Base-by-base conservation (phyloP, 1,140 invertebrate genomes). In the Trichonephila inaurata region DNA sequence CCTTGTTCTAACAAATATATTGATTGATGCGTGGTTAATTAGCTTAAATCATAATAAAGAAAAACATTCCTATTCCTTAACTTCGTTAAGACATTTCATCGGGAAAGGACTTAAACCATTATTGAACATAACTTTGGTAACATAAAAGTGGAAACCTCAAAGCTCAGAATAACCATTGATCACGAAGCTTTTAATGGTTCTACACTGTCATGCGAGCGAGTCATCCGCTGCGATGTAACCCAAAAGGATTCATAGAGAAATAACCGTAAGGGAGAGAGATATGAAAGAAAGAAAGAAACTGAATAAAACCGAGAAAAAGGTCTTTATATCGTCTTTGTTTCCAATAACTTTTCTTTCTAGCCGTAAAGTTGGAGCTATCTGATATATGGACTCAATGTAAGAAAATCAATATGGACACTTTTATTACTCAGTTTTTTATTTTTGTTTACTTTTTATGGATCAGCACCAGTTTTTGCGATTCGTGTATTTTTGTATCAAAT, bases 281-380 rank as follows among this genome's bases (percentile, higher is more conserved):
- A 83, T 83, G 44, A 83, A 83, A 58, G 82, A 60, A n/a, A 83
- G 82, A 83, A 83, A 83, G 58, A 83, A 58, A 19, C 82, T 60
- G 82, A 83, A 60, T 58, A 83, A 83, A 83, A 51, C 82, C 24
- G 40, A 60, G 60, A 83, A 83, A 83, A 83, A n/a, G 44, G 82
- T 83, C 82, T 83, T 83, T 51, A 83, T 83, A 83, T 83, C 82
- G 82, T 60, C 82, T 83, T 83, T 83, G 82, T 83, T 83, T 83
- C 82, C 82, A 83, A 83, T 83, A 83, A 83, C 82, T 83, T 83
- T 83, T 83, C 82, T 51, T 51, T 51, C 10, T 44, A 58, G 44
- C 82, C 82, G 40, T 83, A 83, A 83, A 83, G 82, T 83, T 58
- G 82, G 82, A 58, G 82, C 21, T 77, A 83, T 83, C 82, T 58